These are phyloP conservation scores for Melipona beecheii DNA, from an alignment of 2,888 invertebrate species.

Conservation along the genomic window DNA sequence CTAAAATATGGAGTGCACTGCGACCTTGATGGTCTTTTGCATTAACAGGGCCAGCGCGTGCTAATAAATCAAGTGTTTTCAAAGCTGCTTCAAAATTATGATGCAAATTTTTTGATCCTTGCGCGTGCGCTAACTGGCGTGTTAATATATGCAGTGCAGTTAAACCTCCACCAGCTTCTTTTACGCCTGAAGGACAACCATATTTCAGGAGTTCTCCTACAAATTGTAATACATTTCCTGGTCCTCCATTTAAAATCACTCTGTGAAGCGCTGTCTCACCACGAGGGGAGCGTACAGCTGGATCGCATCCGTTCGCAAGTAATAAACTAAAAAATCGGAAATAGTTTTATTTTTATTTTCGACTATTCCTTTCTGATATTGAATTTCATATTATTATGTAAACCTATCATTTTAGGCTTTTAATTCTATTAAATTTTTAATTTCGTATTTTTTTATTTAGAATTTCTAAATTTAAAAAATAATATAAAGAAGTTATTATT, in stretches of 20 bases:
- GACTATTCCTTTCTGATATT: neutral
- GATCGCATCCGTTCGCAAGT: conserved; percentile 79
- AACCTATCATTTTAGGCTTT: neutral
- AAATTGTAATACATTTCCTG: conserved; percentile 74
- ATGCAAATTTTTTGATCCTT: conserved; percentile 71
- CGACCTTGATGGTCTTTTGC: conserved; percentile 79
- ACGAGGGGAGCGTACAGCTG: conserved; percentile 79
- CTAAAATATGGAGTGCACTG: conserved; percentile 79
- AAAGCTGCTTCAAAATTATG: conserved; percentile 75
- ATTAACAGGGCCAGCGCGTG: conserved; percentile 78
- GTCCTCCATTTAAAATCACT: conserved; percentile 76
- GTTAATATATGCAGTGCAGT: conserved; percentile 80
- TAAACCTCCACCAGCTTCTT: conserved; percentile 79
- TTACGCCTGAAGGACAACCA: conserved; percentile 79
- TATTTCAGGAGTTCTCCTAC: conserved; percentile 78
- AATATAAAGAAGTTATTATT: neutral
- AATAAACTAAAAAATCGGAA: conserved; percentile 52
- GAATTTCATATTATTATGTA: neutral
- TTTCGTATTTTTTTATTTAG: neutral
- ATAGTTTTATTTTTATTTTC: conserved; percentile 1
- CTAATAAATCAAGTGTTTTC: conserved; percentile 75
- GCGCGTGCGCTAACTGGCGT: conserved; percentile 75
- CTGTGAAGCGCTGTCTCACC: conserved; percentile 82
- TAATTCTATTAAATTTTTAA: neutral
- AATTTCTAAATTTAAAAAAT: neutral